Evolutionary conservation across 2,888 invertebrate genomes (phyloP), one percentile per base, ranked within the genome.

Genomic region (Epinotia brunnichana): DNA sequence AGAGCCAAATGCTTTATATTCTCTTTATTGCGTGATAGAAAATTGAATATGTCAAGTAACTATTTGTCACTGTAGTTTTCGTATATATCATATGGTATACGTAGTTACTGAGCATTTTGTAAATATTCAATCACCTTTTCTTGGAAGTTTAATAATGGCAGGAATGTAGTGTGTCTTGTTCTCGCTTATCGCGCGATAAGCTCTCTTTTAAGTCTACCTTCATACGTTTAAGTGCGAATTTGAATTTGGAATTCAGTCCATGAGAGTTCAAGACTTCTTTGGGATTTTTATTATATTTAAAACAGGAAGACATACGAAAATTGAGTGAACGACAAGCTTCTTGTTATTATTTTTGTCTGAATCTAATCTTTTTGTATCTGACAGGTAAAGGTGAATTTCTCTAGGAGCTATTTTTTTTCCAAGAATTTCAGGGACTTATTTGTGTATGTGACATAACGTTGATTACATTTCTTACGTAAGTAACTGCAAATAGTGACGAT

Each of bases 101-200:
- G 29, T 29, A 29, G 57, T 29, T 57, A 7, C 57, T 57, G 21
- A 29, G 29, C 57, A 57, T 57, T 57, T 57, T 29, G 57, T 13
- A 57, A 57, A 21, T 29, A 57, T 29, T 29, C 48, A 48, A 48
- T 41, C 53, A 53, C 17, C 53, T 53, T 56, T 21, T 13, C 24
- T 21, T 15, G 13, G 5, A 15, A 13, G 24, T 24, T 56, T 56
- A 13, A 21, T 24, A 24, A n/a, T n/a, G n/a, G n/a, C 2, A 7
- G n/a, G 48, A n/a, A 48, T 5, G n/a, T 15, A 7, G n/a, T 48
- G 48, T 48, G 48, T n/a, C 7, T 48, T 48, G n/a, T n/a, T 7
- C n/a, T 48, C 13, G n/a, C 48, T n/a, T 48, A n/a, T 48, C n/a
- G n/a, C 4, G 48, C n/a, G n/a, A n/a, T n/a, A n/a, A n/a, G n/a